Evolutionary conservation across 1,140 invertebrate species (phyloP).

Genomic region (Drosophila pruinosa): DNA sequence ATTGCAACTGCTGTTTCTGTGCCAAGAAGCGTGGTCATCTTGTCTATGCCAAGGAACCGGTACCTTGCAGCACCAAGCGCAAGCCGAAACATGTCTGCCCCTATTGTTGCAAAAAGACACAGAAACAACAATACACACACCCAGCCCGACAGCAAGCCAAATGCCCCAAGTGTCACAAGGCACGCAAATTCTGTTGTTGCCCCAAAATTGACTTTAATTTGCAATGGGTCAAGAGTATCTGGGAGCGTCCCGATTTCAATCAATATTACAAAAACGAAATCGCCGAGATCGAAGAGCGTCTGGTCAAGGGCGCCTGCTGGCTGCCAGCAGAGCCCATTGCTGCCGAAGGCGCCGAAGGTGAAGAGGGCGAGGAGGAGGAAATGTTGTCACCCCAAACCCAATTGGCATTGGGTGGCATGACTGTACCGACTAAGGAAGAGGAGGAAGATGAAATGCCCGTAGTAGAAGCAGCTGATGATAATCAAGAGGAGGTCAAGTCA

Average conservation of each 20-base stretch:
- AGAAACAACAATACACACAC: slow-evolving; percentile 60
- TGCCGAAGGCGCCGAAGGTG: slow-evolving; percentile 1
- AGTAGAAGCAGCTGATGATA: not conserved
- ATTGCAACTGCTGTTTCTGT: slow-evolving; percentile 79
- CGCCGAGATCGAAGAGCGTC: slow-evolving; percentile 64
- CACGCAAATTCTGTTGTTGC: slow-evolving; percentile 72
- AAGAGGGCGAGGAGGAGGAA: slow-evolving; percentile 52
- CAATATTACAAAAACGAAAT: slow-evolving; percentile 75
- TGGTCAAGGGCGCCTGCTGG: slow-evolving; percentile 66
- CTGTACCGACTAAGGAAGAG: not conserved
- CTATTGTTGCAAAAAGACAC: slow-evolving; percentile 76
- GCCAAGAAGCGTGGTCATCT: slow-evolving; percentile 76
- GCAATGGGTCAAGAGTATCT: slow-evolving; percentile 76
- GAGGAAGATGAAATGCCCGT: not conserved
- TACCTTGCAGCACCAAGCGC: slow-evolving; percentile 55
- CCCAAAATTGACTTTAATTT: slow-evolving; percentile 71
- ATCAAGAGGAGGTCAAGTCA: slow-evolving; percentile 14
- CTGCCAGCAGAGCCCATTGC: slow-evolving; percentile 54
- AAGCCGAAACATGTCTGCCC: slow-evolving; percentile 68
- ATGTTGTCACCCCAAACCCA: slow-evolving; percentile 15
- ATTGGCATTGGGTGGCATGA: slow-evolving; percentile 54
- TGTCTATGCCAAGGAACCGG: slow-evolving; percentile 73
- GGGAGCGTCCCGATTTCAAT: slow-evolving; percentile 75
- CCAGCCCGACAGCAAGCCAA: slow-evolving; percentile 53
- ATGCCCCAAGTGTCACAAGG: slow-evolving; percentile 78